Base-by-base conservation (phyloP, 2,797 vertebrate genomes). In the Mormyrops boulengeri region DNA sequence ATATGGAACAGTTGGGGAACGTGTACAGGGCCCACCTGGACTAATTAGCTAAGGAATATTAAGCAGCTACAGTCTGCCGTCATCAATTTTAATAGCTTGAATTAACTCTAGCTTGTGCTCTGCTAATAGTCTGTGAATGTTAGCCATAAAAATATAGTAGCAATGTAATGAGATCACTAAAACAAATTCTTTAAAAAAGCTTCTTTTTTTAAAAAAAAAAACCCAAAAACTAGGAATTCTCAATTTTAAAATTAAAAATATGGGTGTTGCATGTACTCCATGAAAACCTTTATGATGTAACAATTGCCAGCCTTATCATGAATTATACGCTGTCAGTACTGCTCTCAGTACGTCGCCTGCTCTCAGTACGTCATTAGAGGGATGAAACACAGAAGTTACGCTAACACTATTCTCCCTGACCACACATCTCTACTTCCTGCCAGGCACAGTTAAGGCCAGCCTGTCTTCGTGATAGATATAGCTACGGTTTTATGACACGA, bases 31-130 rank as follows among this genome's bases (percentile, higher is more conserved):
- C n/a, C 12, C 85, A 55, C 53, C 26, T 55, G 85, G 85, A 87
- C 60, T 26, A 55, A 87, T 38, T 87, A 87, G 34, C 82, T 85
- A 60, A 38, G 85, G 30, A 87, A 60, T 38, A 87, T 87, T 87
- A 8, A 55, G 26, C 53, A 57, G 34, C 12, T 57, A 34, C 60
- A 66, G 60, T 62, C n/a, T 38, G 47, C 30, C 26, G 26, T 86
- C 50, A 86, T 86, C 47, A 86, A 55, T 87, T 87, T 87, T 87
- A 87, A 87, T 38, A 87, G 85, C 34, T 53, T 86, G 30, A 38
- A 38, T 22, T 38, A 55, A 87, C 22, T 3, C 60, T 11, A 57
- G 14, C 30, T 22, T 87, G 50, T 57, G 34, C 26, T 87, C 11
- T 60, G 11, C 5, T 55, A 55, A 50, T 86, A 86, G n/a, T 30